A percentile compares a stretch with the other conserved stretches of the same genome.
These are phyloP conservation scores for Mellilla xanthometata DNA, from an alignment of 2,888 invertebrate genomes.

Conservation along the genomic window DNA sequence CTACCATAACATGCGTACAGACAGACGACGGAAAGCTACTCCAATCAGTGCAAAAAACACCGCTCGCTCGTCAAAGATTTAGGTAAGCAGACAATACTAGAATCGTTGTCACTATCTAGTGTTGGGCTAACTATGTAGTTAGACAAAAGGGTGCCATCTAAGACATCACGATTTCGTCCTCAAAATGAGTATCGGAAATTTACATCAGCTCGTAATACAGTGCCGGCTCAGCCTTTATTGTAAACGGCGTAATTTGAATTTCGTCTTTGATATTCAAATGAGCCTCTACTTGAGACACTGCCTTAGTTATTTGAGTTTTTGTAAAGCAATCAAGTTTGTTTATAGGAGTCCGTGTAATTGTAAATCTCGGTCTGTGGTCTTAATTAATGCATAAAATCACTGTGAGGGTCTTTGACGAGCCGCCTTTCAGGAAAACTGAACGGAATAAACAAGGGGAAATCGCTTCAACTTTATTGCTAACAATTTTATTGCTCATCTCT, in stretches of 20 bases:
- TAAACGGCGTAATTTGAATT: conserved; percentile 82
- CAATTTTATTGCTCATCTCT: not conserved
- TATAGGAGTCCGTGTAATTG: conserved; percentile 77
- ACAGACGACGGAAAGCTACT: too few species aligned
- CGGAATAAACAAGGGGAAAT: conserved; percentile 54
- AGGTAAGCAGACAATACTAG: too few species aligned
- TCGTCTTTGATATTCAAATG: conserved; percentile 82
- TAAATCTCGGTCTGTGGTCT: conserved; percentile 77
- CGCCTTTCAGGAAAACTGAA: conserved; percentile 49
- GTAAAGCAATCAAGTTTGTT: conserved; percentile 83
- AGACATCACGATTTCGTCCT: conserved; percentile 75
- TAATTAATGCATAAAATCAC: conserved; percentile 78
- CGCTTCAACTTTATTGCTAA: conserved; percentile 20
- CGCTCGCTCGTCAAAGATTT: too few species aligned
- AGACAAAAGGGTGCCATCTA: conserved; percentile 58
- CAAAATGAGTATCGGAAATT: conserved; percentile 82
- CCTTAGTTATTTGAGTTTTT: conserved; percentile 83
- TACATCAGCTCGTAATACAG: conserved; percentile 80
- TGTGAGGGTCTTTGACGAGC: conserved; percentile 58
- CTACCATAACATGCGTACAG: too few species aligned
- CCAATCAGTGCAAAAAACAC: too few species aligned
- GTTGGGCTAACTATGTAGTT: too few species aligned
- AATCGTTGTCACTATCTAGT: too few species aligned
- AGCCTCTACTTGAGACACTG: conserved; percentile 81
- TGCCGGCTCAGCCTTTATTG: conserved; percentile 78